These are phyloP conservation scores for Drymonia ruficornis DNA, from an alignment of 2,888 invertebrate genomes.

Conservation along the genomic window DNA sequence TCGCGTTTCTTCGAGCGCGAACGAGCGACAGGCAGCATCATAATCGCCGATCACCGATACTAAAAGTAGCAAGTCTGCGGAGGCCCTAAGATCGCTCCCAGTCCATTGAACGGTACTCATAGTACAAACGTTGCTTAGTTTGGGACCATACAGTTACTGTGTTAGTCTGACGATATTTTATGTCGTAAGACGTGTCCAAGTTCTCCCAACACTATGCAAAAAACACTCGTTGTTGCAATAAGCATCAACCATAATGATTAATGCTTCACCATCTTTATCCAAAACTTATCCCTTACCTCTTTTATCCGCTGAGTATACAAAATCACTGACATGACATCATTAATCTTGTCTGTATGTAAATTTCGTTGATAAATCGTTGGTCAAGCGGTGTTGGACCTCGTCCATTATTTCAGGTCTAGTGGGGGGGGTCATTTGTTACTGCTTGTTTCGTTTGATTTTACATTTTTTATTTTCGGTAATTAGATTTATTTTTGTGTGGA, in stretches of 20 bases:
- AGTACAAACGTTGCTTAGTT: too few relatives aligned
- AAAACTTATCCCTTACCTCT: slow-evolving; percentile 33
- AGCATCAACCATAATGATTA: slow-evolving; percentile 37
- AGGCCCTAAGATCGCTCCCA: too few relatives aligned
- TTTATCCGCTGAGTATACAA: slow-evolving; percentile 48
- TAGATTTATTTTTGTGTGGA: too few relatives aligned
- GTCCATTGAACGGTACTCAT: too few relatives aligned
- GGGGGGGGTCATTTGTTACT: slow-evolving; percentile 34
- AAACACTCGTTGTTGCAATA: slow-evolving; percentile 25
- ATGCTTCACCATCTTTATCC: slow-evolving; percentile 30
- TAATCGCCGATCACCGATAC: too few relatives aligned
- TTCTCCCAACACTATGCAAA: slow-evolving; percentile 1
- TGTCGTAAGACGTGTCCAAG: too few relatives aligned
- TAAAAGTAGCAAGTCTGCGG: too few relatives aligned
- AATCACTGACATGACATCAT: slow-evolving; percentile 60
- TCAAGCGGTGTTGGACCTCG: slow-evolving; percentile 53
- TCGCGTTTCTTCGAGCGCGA: too few relatives aligned
- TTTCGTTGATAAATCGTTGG: slow-evolving; percentile 73
- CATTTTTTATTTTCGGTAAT: not conserved
- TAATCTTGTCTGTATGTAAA: slow-evolving; percentile 74
- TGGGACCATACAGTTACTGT: too few relatives aligned
- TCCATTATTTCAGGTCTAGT: slow-evolving; percentile 39
- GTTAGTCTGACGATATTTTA: too few relatives aligned
- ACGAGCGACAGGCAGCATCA: too few relatives aligned
- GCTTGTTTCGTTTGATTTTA: not conserved